A percentile compares a stretch with the other conserved stretches of the same genome.
Conservation (phyloP, 1,140 invertebrate species). For the Pentalonia nigronervosa region DNA sequence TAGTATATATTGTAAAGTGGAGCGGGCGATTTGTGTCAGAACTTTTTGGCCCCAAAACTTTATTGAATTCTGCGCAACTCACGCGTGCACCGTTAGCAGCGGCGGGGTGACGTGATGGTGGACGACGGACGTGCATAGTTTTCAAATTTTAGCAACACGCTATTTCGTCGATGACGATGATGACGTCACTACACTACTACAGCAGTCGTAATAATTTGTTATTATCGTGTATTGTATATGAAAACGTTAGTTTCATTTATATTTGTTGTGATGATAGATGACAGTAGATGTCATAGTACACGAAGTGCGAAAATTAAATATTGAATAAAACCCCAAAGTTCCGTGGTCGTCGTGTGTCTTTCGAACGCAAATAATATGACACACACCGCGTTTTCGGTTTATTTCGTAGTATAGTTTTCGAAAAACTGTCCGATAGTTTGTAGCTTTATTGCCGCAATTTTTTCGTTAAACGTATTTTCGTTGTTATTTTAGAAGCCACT, state of each 20-base stretch:
- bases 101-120: not conserved
- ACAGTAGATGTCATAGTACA: not conserved
- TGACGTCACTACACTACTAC: not conserved
- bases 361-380: not conserved
- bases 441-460: not conserved
- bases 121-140: not conserved
- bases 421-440: not conserved
- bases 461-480: not conserved
- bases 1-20: not conserved
- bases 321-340: not conserved
- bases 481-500: not conserved
- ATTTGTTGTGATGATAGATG: not conserved
- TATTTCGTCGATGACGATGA: not conserved
- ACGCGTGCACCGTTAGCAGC: not conserved
- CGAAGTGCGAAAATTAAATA: not conserved
- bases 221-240: not conserved
- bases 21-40: conserved; percentile 9
- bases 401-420: not conserved
- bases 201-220: not conserved
- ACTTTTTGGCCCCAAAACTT: conserved; percentile 36
- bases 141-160: not conserved
- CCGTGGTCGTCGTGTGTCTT: not conserved
- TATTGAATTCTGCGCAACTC: conserved; percentile 12
- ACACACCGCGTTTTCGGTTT: not conserved
- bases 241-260: not conserved